Base-by-base conservation (phyloP, 2,888 invertebrate genomes). In the Drosophila neoperkinsi region DNA sequence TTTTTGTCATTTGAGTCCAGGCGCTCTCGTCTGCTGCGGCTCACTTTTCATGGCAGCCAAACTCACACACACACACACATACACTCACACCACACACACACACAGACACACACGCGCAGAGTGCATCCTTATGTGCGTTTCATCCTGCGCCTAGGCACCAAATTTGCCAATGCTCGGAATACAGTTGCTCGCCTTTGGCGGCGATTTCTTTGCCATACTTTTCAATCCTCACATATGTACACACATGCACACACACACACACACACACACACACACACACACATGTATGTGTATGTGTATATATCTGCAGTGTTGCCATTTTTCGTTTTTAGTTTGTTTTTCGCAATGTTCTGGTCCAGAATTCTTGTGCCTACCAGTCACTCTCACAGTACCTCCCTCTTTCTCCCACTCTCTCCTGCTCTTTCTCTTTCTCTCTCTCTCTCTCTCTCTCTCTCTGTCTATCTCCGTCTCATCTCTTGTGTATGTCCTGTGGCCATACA, bases 161-260 rank as follows among this genome's bases (percentile, higher is more conserved):
- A 69, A 67, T 66, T 83, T 75, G 73, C 77, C 88, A 77, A 77
- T 79, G 77, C 74, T 77, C 52, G 65, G 46, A 11, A 46, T 65
- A 25, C 64, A 55, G 66, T 72, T 63, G 66, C 68, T 82, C 71
- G 83, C 83, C 81, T 81, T 83, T 83, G 79, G 84, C 83, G 64
- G 81, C 84, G 83, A 83, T 88, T 89, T 88, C 90, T 85, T 86
- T 83, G 82, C 87, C 76, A 79, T 74, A 81, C 81, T 84, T 87
- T 89, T 84, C 82, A 73, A 64, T 73, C 60, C 58, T 41, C 55
- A 62, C 70, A 59, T 62, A 70, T 55, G 62, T 61, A 56, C 51
- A 59, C 60, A 63, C 71, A 36, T n/a, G n/a, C 38, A 49, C 52
- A 59, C 55, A 71, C 43, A 16, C 13, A 4, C 2, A 18, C 28